Base-by-base conservation (phyloP, 2,797 vertebrate species). In the Adrianichthys oophorus region DNA sequence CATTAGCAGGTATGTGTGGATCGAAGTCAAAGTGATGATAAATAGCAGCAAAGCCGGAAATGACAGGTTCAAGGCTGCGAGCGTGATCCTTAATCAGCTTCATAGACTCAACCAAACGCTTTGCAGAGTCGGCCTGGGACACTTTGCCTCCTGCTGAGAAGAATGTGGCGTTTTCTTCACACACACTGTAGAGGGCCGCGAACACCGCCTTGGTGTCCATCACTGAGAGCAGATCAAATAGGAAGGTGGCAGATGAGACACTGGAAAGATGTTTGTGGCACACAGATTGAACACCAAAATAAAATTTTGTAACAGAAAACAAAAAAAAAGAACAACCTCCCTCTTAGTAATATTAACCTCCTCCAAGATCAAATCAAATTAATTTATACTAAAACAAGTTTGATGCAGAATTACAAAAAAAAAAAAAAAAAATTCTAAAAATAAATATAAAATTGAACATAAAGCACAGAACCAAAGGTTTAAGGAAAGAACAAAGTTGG, bases 1-100 rank as follows among this genome's bases (percentile, higher is more conserved):
- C 96, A 0, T 98, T 98, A 52, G 94, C 96, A 0, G 93, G 95
- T 0, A 95, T 94, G 77, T 92, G 89, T 6, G 93, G 88, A 66
- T 97, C 95, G 72, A 96, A 92, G 90, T 98, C 96, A 56, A 95
- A 97, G 83, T 93, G 90, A 68, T 96, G 94, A 16, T 93, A 95
- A 65, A 95, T 80, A 0, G 91, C 71, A 42, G 92, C 77, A 0
- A 97, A 90, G 56, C 85, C 91, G 4, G 80, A 72, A 47, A 97
- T 72, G 2, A 92, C 76, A 0, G 96, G 94, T 76, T 96, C 94
- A 56, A 97, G 88, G 43, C 87, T 87, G 44, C 58, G 86, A 0
- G 91, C 92, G 1, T 97, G 94, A 32, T 94, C 92, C 81, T 93
- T 88, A 52, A 97, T 91, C 16, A 92, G 87, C 0, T 76, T 73